These are phyloP conservation scores for Dasysyrphus tricinctus DNA, from an alignment of 2,888 invertebrate species.

Conservation along the genomic window DNA sequence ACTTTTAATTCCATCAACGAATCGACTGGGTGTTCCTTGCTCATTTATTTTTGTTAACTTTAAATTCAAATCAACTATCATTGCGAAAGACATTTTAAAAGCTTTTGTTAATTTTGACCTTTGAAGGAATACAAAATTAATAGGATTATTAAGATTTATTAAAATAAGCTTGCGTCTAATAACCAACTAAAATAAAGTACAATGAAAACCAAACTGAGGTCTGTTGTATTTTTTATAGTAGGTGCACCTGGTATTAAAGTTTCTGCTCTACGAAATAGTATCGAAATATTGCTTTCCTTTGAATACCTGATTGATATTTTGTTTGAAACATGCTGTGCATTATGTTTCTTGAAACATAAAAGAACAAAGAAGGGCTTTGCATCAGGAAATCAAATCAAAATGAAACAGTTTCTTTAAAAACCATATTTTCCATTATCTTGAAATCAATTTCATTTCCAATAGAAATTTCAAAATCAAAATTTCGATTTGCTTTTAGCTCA, in stretches of 20 bases:
- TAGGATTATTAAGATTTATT: not conserved
- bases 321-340: too few relatives aligned
- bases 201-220: too few relatives aligned
- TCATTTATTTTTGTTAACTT: not conserved
- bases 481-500: not conserved
- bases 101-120: not conserved
- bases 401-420: not conserved
- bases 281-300: not conserved
- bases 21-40: not conserved
- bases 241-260: too few relatives aligned
- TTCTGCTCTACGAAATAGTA: too few relatives aligned
- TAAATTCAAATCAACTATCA: not conserved
- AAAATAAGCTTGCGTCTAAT: too few relatives aligned
- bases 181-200: too few relatives aligned
- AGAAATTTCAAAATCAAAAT: slow-evolving; percentile 7
- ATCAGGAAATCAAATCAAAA: not conserved
- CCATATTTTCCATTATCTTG: not conserved
- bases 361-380: too few relatives aligned
- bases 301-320: not conserved
- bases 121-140: not conserved
- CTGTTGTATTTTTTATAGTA: too few relatives aligned
- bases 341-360: too few relatives aligned
- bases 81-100: not conserved
- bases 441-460: not conserved
- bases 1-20: not conserved